Evolutionary conservation across 2,797 vertebrate genomes (phyloP), one percentile per base, ranked within the genome.

Genomic region (Cynodonichthys magdalenae): DNA sequence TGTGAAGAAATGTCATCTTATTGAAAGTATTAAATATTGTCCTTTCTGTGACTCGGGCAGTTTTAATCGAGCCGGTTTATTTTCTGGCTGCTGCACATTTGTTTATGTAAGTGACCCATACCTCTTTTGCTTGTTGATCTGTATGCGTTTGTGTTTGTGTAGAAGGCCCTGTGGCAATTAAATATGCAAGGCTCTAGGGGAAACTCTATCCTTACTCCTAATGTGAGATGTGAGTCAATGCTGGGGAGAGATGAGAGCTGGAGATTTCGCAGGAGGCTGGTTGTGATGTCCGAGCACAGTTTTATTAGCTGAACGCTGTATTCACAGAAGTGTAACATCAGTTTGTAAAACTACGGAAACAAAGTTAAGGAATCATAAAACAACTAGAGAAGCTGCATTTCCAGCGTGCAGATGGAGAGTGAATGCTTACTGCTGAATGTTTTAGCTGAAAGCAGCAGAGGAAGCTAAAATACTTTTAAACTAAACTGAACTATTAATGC

Each of bases 161-260:
- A 79, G 59, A 72, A 77, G 75, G 80, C 75, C 74, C 80, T 75
- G 79, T 69, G 77, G 81, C 88, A 85, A 91, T 92, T 90, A 92
- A 92, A 92, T 89, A 92, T 92, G 84, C 87, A 92, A 85, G 80
- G 79, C 91, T 87, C 89, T 79, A 80, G 84, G 74, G 85, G 90
- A 91, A 92, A 93, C 87, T 85, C 86, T 88, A 92, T 87, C 90
- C 86, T 69, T 42, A 62, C 85, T 86, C 74, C 83, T 88, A 91
- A 92, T 92, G 89, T 76, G 88, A 90, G 90, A 88, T 88, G 84
- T 89, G 87, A 90, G 86, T 90, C 91, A 86, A 80, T 86, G 80
- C 73, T 84, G 78, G 79, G 61, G 61, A 70, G 64, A 39, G 62
- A 62, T 69, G 63, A 42, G 68, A 77, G 75, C 75, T 81, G 73